These are phyloP conservation scores for Nezara viridula DNA, from an alignment of 2,888 invertebrate species.

Conservation along the genomic window DNA sequence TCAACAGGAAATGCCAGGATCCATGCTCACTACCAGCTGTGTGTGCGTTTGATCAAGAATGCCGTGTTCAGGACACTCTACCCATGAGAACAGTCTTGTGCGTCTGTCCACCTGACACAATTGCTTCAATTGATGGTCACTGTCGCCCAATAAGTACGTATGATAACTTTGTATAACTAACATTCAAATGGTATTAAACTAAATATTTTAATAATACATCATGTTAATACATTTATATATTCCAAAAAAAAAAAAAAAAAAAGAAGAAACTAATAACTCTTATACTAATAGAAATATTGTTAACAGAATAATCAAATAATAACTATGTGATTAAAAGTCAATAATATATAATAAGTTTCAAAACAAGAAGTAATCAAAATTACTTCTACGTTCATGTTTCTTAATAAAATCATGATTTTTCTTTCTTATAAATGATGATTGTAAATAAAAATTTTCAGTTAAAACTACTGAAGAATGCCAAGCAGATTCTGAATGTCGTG, in stretches of 20 bases:
- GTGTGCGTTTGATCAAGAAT: slow-evolving; percentile 84
- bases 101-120: slow-evolving; percentile 86
- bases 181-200: not conserved
- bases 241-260: not conserved
- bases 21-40: slow-evolving; percentile 81
- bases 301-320: not conserved
- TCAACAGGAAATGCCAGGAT: slow-evolving; percentile 82
- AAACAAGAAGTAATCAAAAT: not conserved
- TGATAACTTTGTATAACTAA: slow-evolving; percentile 67
- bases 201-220: not conserved
- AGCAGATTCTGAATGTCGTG: slow-evolving; percentile 81
- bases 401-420: not conserved
- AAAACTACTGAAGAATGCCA: slow-evolving; percentile 75
- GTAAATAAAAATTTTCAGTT: slow-evolving; percentile 14
- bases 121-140: slow-evolving; percentile 80
- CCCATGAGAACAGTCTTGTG: slow-evolving; percentile 89
- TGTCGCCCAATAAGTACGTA: slow-evolving; percentile 74
- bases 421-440: not conserved
- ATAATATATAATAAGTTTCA: not conserved
- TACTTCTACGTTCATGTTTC: not conserved
- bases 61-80: slow-evolving; percentile 82
- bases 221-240: not conserved
- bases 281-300: slow-evolving; percentile 66
- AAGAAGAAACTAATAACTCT: not conserved
- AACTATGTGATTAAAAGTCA: not conserved